Evolutionary conservation across 1,140 invertebrate genomes (phyloP).

Genomic region (Phocides pigmalion): DNA sequence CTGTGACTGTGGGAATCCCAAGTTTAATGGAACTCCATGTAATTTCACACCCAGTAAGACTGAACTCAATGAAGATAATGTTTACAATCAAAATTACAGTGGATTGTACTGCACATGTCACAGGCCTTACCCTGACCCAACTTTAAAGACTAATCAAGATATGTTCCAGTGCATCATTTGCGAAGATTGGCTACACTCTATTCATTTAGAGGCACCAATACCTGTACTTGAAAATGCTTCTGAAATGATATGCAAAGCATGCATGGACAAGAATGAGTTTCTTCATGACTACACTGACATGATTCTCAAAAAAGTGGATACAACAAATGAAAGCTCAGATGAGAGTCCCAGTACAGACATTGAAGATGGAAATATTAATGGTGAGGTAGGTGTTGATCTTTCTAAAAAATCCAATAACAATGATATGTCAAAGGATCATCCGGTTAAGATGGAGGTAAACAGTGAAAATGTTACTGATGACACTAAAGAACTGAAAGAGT

Average conservation of each 20-base stretch:
- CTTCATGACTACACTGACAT: conserved; percentile 88
- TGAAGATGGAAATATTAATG: conserved; percentile 25
- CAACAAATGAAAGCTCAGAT: conserved; percentile 35
- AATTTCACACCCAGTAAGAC: conserved; percentile 89
- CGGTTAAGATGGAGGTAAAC: not conserved
- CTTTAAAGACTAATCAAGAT: conserved; percentile 91
- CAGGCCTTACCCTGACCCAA: conserved; percentile 97
- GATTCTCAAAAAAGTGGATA: conserved; percentile 58
- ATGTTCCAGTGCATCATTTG: conserved; percentile 99
- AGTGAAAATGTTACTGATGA: conserved; percentile 31
- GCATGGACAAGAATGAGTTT: conserved; percentile 90
- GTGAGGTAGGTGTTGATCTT: not conserved
- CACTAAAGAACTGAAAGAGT: conserved; percentile 2
- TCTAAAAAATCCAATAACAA: not conserved
- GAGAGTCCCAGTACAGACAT: conserved; percentile 19
- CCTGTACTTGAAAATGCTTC: conserved; percentile 87
- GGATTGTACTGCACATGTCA: conserved; percentile 97
- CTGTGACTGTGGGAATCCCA: conserved; percentile 98
- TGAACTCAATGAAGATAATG: conserved; percentile 89
- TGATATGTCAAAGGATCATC: not conserved
- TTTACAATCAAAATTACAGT: conserved; percentile 98
- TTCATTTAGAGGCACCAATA: conserved; percentile 88
- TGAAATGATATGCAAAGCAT: conserved; percentile 91
- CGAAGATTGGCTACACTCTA: conserved; percentile 98
- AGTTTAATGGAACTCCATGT: conserved; percentile 90